Percentiles rank a stretch among this genome's conserved stretches.
phyloP scores from a whole-genome alignment of 2,797 vertebrate species.

The Acanthis flammea region DNA sequence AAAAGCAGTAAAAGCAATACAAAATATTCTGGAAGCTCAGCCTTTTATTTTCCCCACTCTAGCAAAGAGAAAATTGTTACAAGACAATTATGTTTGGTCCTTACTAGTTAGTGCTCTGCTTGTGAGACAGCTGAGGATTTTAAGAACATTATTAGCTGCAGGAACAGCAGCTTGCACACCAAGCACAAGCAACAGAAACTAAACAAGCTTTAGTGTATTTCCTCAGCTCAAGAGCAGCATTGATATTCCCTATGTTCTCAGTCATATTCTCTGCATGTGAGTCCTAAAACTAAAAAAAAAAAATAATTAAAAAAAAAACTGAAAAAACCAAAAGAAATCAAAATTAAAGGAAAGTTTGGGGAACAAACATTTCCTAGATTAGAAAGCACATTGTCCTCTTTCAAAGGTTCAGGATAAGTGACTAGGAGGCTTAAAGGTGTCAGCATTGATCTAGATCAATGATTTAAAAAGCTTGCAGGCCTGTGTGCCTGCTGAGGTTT shows the following conservation, averaged over 20 bases:
- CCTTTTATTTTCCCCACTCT: background rate
- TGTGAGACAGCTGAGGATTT: background rate
- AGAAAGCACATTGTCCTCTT: background rate
- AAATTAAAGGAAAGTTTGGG: fast-evolving
- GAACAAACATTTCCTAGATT: background rate
- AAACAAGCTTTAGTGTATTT: background rate
- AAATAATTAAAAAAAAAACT: background rate
- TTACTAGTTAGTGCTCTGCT: background rate
- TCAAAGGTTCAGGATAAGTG: background rate
- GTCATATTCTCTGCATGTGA: background rate
- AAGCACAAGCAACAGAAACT: background rate
- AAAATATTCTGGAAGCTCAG: background rate
- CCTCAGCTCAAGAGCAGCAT: background rate
- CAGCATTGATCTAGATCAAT: background rate
- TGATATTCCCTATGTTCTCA: background rate
- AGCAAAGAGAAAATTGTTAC: background rate
- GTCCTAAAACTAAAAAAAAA: background rate
- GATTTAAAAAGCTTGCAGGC: background rate
- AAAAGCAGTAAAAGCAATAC: background rate
- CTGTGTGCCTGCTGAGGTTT: background rate
- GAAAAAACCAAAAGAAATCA: background rate
- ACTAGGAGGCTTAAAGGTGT: background rate
- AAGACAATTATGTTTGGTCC: background rate
- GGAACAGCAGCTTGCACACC: background rate
- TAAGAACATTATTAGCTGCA: background rate